phyloP scores from a whole-genome alignment of 2,113 vertebrate species.

The Aegotheles bennettii region DNA sequence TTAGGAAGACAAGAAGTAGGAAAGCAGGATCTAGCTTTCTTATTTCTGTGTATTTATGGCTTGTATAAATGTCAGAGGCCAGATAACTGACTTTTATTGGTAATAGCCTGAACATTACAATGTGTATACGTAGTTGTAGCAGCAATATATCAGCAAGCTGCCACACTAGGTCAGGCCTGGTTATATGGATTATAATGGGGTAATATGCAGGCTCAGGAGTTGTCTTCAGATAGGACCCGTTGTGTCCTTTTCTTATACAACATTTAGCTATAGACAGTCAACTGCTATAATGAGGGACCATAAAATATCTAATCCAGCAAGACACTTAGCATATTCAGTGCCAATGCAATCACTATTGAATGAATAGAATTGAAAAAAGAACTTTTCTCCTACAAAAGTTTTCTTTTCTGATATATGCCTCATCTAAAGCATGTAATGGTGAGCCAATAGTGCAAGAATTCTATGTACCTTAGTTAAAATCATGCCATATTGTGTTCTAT shows the following conservation, averaged over 20 bases:
- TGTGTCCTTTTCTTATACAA: conserved; percentile 3
- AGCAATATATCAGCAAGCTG: not conserved
- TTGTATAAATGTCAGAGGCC: conserved; percentile 43
- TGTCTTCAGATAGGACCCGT: not conserved
- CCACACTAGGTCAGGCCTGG: not conserved
- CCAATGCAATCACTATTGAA: not conserved
- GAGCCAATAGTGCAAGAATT: not conserved
- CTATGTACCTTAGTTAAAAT: not conserved
- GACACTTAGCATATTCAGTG: not conserved
- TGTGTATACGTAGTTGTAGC: not conserved
- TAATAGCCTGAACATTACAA: conserved; percentile 32
- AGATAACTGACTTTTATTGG: conserved; percentile 31
- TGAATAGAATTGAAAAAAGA: not conserved
- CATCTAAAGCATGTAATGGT: not conserved
- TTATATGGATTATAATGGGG: not conserved
- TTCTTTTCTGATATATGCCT: not conserved
- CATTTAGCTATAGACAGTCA: not conserved
- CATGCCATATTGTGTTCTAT: not conserved
- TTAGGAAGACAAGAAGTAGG: not conserved
- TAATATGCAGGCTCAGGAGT: not conserved
- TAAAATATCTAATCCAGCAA: not conserved
- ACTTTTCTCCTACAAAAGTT: not conserved
- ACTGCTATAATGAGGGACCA: not conserved
- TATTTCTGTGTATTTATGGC: conserved; percentile 29
- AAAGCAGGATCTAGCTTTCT: conserved; percentile 1